Conservation (phyloP, 2,113 vertebrate genomes). For the Peucedramus taeniatus region DNA sequence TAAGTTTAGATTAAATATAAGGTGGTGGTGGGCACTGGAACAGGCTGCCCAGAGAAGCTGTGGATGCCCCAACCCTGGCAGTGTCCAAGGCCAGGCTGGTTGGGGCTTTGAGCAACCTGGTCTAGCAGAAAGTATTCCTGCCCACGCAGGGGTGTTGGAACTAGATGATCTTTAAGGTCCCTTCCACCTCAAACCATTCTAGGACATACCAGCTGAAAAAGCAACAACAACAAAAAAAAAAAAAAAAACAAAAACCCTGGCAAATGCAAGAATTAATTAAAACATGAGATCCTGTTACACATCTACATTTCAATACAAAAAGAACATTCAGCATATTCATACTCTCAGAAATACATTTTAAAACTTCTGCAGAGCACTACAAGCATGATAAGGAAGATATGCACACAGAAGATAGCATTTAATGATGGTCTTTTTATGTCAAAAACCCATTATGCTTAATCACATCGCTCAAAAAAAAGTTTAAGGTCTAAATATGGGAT, state of each 20-base stretch:
- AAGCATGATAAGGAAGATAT: not conserved
- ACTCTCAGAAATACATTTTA: not conserved
- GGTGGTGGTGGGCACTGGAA: not conserved
- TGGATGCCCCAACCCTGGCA: not conserved
- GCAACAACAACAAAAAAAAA: too few species aligned
- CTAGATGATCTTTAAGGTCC: not conserved
- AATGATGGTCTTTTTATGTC: not conserved
- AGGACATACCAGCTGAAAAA: not conserved
- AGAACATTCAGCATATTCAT: not conserved
- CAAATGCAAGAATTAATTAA: not conserved
- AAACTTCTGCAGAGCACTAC: not conserved
- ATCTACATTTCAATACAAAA: not conserved
- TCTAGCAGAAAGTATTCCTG: not conserved
- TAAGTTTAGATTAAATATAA: not conserved
- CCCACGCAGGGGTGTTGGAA: not conserved
- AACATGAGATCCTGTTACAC: not conserved
- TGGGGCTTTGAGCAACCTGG: not conserved
- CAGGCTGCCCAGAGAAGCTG: not conserved
- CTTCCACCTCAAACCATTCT: not conserved
- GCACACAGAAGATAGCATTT: not conserved
- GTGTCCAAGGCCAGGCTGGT: not conserved
- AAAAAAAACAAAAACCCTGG: not conserved
- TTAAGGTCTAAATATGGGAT: not conserved
- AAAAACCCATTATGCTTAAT: not conserved
- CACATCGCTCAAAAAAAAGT: not conserved